Percentiles rank a stretch among this genome's conserved stretches.
Conservation (phyloP, 2,113 vertebrate genomes). For the Suricata suricatta region DNA sequence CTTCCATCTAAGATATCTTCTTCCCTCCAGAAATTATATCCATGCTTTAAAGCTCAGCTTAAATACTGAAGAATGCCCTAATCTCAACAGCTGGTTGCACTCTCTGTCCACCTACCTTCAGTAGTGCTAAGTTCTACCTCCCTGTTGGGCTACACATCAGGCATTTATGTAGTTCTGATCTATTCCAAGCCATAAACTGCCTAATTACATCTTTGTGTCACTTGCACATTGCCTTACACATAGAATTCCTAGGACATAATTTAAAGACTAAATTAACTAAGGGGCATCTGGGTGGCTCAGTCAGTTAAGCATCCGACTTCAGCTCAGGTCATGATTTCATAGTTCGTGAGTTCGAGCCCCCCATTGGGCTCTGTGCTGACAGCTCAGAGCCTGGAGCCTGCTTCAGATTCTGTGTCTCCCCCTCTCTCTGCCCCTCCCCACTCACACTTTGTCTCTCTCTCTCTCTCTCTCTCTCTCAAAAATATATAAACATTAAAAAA, state of each 20-base stretch:
- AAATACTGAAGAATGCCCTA: neutral
- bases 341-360: too few relatives aligned
- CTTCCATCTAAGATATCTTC: neutral
- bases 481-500: too few relatives aligned
- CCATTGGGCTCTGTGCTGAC: too few relatives aligned
- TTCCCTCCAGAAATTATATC: neutral
- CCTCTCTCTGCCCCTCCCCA: too few relatives aligned
- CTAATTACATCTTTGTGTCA: neutral
- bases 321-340: too few relatives aligned
- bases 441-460: too few relatives aligned
- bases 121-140: neutral
- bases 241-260: neutral
- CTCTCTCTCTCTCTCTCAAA: too few relatives aligned
- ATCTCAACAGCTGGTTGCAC: neutral
- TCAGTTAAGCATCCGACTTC: too few relatives aligned
- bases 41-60: neutral
- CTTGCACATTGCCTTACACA: neutral
- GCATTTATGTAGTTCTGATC: neutral
- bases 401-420: too few relatives aligned
- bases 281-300: too few relatives aligned
- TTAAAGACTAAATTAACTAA: neutral
- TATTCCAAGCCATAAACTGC: neutral
- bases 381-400: too few relatives aligned
- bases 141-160: neutral
- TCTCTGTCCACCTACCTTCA: neutral